phyloP scores from a whole-genome alignment of 2,888 invertebrate species.

The Isotomurus palustris region DNA sequence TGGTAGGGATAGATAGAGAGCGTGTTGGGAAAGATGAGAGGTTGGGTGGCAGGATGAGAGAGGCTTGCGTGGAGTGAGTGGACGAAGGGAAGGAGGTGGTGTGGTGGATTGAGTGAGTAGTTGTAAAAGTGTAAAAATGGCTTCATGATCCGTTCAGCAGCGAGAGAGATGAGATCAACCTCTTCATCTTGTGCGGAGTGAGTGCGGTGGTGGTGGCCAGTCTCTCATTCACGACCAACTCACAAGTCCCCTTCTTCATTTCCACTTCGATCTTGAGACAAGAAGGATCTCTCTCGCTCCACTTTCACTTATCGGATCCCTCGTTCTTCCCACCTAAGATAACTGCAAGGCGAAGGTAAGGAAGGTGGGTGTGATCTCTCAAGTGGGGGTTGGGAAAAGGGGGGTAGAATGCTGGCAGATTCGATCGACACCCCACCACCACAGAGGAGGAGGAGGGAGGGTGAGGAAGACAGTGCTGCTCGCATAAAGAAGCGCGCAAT shows the following conservation, averaged over 20 bases:
- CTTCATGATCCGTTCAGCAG: neutral
- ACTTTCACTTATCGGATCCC: neutral
- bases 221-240: neutral
- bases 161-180: no score
- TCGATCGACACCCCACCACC: no score
- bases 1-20: neutral
- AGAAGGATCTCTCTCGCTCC: constrained; percentile 13
- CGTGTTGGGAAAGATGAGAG: neutral
- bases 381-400: no score
- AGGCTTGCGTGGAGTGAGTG: neutral
- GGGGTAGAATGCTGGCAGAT: no score
- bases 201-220: no score
- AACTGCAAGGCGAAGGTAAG: neutral
- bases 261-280: constrained; percentile 6
- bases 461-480: no score
- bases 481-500: no score
- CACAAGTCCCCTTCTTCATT: constrained; percentile 5
- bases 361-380: no score
- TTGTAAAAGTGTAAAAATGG: neutral
- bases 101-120: neutral
- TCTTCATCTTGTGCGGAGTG: no score
- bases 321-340: neutral
- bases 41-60: neutral
- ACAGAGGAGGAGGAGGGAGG: no score
- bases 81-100: neutral